A percentile compares a stretch with the other conserved stretches of the same genome.
Evolutionary conservation across 2,113 vertebrate genomes (phyloP).

Genomic region (Rhinogobius similis): DNA sequence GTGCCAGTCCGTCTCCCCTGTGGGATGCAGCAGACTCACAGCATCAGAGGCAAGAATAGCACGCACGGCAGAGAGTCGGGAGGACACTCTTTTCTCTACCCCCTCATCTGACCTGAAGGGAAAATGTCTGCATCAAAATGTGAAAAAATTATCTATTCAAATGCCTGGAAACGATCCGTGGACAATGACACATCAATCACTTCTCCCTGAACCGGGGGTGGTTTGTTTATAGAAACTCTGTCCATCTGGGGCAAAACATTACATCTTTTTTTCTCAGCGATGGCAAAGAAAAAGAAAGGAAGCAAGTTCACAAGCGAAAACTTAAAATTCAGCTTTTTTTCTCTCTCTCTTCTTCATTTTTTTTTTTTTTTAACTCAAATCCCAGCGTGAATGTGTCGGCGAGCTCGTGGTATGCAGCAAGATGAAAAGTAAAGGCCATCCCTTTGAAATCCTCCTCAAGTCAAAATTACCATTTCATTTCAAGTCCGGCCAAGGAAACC

Average conservation of each 20-base stretch:
- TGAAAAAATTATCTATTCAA: constrained; percentile 73
- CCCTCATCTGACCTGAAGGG: constrained; percentile 62
- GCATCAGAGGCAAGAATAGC: constrained; percentile 64
- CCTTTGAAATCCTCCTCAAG: constrained; percentile 84
- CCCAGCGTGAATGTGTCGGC: constrained; percentile 75
- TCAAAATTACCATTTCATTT: constrained; percentile 86
- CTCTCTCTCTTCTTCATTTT: constrained; percentile 15
- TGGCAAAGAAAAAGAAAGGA: constrained; percentile 53
- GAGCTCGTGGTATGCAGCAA: constrained; percentile 73
- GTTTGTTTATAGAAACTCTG: constrained; percentile 71
- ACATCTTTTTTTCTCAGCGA: constrained; percentile 63
- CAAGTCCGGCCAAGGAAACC: constrained; percentile 79
- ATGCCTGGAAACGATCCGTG: constrained; percentile 72
- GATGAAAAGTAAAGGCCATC: constrained; percentile 79
- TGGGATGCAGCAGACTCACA: constrained; percentile 53
- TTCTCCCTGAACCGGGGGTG: constrained; percentile 57
- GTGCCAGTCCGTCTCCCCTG: constrained; percentile 64
- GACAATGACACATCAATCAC: constrained; percentile 74
- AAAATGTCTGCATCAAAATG: constrained; percentile 60
- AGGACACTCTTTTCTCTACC: constrained; percentile 47
- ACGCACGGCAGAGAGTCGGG: constrained; percentile 34
- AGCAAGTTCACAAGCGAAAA: constrained; percentile 66
- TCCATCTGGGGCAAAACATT: constrained; percentile 68
- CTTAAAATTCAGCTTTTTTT: constrained; percentile 65
- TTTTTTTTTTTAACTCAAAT: constrained; percentile 45